phyloP scores from a whole-genome alignment of 1,140 invertebrate species.

The Cherax destructor region DNA sequence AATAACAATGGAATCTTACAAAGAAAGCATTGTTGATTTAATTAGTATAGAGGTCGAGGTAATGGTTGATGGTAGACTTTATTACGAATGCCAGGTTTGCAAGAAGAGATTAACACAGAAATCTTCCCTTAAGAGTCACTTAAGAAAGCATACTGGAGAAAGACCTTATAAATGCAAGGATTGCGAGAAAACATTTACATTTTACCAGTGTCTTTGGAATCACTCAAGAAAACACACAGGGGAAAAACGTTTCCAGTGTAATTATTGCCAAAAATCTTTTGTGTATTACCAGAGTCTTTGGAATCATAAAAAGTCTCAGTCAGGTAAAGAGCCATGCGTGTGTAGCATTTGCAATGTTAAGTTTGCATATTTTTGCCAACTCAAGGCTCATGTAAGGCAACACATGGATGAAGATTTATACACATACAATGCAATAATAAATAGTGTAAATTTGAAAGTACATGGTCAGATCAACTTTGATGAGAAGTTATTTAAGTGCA shows the following conservation, averaged over 20 bases:
- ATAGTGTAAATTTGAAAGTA: neutral
- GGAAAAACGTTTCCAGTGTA: neutral
- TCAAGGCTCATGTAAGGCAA: neutral
- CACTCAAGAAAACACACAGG: constrained; percentile 25
- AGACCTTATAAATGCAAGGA: constrained; percentile 1
- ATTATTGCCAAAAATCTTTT: neutral
- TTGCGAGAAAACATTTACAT: constrained; percentile 13
- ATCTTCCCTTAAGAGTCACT: neutral
- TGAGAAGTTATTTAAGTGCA: neutral
- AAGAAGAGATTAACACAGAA: neutral
- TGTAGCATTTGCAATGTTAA: neutral
- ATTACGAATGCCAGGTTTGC: constrained; percentile 11
- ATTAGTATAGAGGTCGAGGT: too few species aligned
- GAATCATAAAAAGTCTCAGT: neutral
- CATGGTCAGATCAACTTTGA: neutral
- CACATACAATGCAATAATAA: too few species aligned
- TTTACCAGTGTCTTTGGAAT: constrained; percentile 30
- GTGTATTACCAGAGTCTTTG: constrained; percentile 10
- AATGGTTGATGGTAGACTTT: neutral
- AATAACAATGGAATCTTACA: too few species aligned
- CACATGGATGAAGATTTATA: neutral
- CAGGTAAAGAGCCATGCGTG: neutral
- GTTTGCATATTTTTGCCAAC: neutral
- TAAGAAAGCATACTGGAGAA: constrained; percentile 22
- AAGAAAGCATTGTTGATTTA: too few species aligned